Base-by-base conservation (phyloP, 1,140 invertebrate species). In the Drosophila miranda region DNA sequence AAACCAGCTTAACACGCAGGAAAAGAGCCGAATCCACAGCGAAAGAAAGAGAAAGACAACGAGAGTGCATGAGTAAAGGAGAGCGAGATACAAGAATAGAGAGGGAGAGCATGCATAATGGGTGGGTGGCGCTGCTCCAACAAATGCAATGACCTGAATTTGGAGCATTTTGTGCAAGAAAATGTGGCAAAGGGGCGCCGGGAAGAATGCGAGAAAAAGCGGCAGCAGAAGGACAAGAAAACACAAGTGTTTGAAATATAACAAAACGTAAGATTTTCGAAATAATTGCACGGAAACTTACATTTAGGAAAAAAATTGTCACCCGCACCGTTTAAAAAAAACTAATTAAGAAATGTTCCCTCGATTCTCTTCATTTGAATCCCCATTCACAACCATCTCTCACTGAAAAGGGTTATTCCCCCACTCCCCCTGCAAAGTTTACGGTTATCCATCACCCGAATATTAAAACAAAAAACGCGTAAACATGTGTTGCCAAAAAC, bases 71-170 rank as follows among this genome's bases (percentile, higher is more conserved):
- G 19, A 55, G 21, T 11, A 4, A 64, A 14, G 38, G 46, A 56
- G 11, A 43, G 26, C 14, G 48, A 61, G 52, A 21, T 50, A 51
- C 57, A 50, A 45, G 41, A 14, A 23, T 30, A 52, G 54, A 46
- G 42, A 11, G 34, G 14, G 49, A 66, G 55, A 38, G 55, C 41
- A 34, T 38, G 43, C 8, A 45, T 26, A 57, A 44, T 42, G 67
- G 50, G 49, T 26, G 63, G 44, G 13, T 42, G 43, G 59, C 63
- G 56, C 52, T 46, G 58, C 44, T 70, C 55, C 71, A 86, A 60
- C 59, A 77, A 80, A 84, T 84, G 81, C 81, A 86, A 80, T 84
- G 81, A 86, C 81, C 81, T 84, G 81, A 84, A 84, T 84, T 86
- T 56, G 42, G 58, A 66, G 46, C 69, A 51, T 68, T 78, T 72